These are phyloP conservation scores for Taeniopygia guttata DNA, from an alignment of 2,797 vertebrate genomes.

Conservation along the genomic window DNA sequence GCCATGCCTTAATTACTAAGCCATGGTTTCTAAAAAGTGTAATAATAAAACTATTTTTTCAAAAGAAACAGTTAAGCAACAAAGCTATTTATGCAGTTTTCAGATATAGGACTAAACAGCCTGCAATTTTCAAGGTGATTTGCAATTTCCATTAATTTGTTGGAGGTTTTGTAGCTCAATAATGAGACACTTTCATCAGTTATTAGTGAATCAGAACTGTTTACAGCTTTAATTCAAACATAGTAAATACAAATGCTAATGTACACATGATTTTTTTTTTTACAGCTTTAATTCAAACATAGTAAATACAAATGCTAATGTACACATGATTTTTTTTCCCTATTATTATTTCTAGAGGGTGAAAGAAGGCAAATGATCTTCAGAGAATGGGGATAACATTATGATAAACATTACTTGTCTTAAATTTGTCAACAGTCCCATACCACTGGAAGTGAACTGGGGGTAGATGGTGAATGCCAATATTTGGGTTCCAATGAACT, in stretches of 20 bases:
- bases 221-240: slow-evolving; percentile 53
- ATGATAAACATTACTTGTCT: background rate
- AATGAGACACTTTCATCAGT: slow-evolving; percentile 55
- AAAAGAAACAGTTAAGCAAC: slow-evolving; percentile 10
- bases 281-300: slow-evolving; percentile 48
- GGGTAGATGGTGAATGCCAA: background rate
- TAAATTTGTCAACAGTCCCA: slow-evolving; percentile 8
- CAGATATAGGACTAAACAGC: slow-evolving; percentile 28
- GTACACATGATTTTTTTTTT: slow-evolving; percentile 51
- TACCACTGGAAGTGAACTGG: background rate
- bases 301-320: slow-evolving; percentile 65
- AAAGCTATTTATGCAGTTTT: slow-evolving; percentile 35
- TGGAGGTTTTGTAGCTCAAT: slow-evolving; percentile 56
- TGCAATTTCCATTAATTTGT: slow-evolving; percentile 64
- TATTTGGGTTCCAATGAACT: background rate
- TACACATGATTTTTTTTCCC: slow-evolving; percentile 46
- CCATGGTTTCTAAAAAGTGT: background rate
- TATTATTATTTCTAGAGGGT: slow-evolving; percentile 44
- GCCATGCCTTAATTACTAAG: slow-evolving; percentile 2
- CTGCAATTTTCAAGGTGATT: slow-evolving; percentile 68
- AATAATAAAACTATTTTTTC: slow-evolving; percentile 1
- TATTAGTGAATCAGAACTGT: slow-evolving; percentile 61
- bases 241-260: slow-evolving; percentile 64
- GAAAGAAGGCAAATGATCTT: slow-evolving; percentile 47
- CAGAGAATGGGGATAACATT: background rate